phyloP scores from a whole-genome alignment of 2,888 invertebrate genomes.

The Melanotus villosus region DNA sequence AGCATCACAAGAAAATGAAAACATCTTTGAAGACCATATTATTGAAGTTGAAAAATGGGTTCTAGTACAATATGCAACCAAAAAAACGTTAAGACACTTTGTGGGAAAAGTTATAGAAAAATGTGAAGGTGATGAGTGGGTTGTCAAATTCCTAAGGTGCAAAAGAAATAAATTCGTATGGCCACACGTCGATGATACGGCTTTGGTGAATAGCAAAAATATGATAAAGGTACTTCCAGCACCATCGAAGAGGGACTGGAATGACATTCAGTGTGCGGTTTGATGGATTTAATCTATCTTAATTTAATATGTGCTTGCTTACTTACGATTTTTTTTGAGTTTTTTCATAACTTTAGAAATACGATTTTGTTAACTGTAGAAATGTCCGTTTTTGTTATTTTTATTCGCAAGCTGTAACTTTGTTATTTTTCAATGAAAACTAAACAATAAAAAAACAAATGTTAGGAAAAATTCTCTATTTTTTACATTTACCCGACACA shows the following conservation, averaged over 20 bases:
- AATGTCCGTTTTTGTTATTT: no score
- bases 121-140: background rate
- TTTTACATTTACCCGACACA: no score
- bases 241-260: background rate
- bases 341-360: no score
- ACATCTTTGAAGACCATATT: background rate
- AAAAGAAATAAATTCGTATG: conserved; percentile 12
- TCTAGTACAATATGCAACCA: conserved; percentile 9
- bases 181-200: background rate
- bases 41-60: no score
- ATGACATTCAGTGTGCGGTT: background rate
- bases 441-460: no score
- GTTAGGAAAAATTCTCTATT: no score
- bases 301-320: no score
- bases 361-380: no score
- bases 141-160: background rate
- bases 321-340: no score
- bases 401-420: no score
- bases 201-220: background rate
- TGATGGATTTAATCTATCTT: background rate
- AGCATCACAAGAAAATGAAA: no score
- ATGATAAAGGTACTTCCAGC: conserved; percentile 1
- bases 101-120: conserved; percentile 1
- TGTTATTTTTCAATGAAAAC: no score
- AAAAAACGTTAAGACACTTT: conserved; percentile 2